These are phyloP conservation scores for Eupeodes luniger DNA, from an alignment of 2,888 invertebrate species.

Conservation along the genomic window DNA sequence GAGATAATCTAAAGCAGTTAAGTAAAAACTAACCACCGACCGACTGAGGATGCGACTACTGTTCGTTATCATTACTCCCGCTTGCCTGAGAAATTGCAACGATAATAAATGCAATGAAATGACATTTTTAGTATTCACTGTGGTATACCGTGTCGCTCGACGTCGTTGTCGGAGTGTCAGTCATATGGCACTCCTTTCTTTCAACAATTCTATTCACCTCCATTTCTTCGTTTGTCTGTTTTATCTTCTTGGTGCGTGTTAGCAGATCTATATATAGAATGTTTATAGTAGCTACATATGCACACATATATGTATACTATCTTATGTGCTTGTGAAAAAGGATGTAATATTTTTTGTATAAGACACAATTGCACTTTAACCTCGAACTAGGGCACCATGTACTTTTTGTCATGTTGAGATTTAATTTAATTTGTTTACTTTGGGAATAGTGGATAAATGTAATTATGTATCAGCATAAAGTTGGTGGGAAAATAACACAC, in stretches of 20 bases:
- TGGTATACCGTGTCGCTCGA: background rate
- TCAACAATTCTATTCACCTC: slow-evolving; percentile 63
- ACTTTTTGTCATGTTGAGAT: slow-evolving; percentile 38
- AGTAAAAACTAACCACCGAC: background rate
- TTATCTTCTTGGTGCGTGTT: slow-evolving; percentile 9
- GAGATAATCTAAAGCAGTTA: slow-evolving; percentile 25
- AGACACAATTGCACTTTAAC: slow-evolving; percentile 61
- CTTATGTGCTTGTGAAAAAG: slow-evolving; percentile 40
- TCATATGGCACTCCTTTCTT: slow-evolving; percentile 32
- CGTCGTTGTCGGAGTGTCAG: background rate
- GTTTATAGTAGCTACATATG: too few species aligned
- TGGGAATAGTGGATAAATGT: slow-evolving; percentile 26
- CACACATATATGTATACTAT: too few species aligned
- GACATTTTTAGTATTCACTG: slow-evolving; percentile 68
- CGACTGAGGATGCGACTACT: too few species aligned
- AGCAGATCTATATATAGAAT: background rate
- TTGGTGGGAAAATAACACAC: too few species aligned
- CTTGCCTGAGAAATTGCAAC: slow-evolving; percentile 36
- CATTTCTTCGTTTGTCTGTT: slow-evolving; percentile 20
- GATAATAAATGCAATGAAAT: slow-evolving; percentile 64
- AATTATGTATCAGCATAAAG: background rate
- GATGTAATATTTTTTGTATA: slow-evolving; percentile 31
- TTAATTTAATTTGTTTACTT: slow-evolving; percentile 53
- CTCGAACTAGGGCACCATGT: slow-evolving; percentile 69
- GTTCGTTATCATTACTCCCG: background rate